Base-by-base conservation (phyloP, 2,888 invertebrate species). In the Netelia inedita region DNA sequence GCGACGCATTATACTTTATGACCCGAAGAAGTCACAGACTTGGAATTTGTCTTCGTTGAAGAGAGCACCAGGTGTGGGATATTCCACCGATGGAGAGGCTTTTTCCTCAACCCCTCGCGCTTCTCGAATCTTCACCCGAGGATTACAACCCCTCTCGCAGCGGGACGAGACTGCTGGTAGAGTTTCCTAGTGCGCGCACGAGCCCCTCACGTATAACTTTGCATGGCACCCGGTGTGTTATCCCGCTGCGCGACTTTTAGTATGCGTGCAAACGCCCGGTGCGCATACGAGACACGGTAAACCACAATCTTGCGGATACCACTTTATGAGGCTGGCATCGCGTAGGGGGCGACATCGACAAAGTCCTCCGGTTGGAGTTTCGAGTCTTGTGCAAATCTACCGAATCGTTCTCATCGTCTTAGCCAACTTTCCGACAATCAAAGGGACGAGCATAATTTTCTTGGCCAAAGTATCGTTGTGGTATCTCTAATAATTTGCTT, bases 11-110 rank as follows among this genome's bases (percentile, higher is more conserved):
- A 82, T 57, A 79, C 65, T 79, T 73, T 66, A 79, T 74, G 75
- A 19, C 28, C 43, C 75, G 43, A 75, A 82, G 79, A 82, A 82
- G 82, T 85, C 82, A 79, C 46, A 71, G 74, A 86, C 79, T 74
- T 78, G 79, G 75, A 76, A 88, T 88, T 87, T 86, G 84, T 85
- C 88, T 87, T 83, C 82, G 66, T 79, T 46, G 82, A 83, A 82
- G 85, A 85, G 72, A 74, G 81, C 68, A 83, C 88, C 88, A 88
- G 88, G 88, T 88, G 88, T 80, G 55, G 74, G 72, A 63, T 72
- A 73, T 79, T 79, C 73, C 66, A 21, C 75, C 82, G 82, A 66
- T 43, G 75, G 79, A 19, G 57, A 19, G 21, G 71, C 71, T 65
- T 79, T 72, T 78, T 73, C 66, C 65, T 73, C 46, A 46, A 65